phyloP scores from a whole-genome alignment of 2,113 vertebrate genomes.

The Saccopteryx leptura region DNA sequence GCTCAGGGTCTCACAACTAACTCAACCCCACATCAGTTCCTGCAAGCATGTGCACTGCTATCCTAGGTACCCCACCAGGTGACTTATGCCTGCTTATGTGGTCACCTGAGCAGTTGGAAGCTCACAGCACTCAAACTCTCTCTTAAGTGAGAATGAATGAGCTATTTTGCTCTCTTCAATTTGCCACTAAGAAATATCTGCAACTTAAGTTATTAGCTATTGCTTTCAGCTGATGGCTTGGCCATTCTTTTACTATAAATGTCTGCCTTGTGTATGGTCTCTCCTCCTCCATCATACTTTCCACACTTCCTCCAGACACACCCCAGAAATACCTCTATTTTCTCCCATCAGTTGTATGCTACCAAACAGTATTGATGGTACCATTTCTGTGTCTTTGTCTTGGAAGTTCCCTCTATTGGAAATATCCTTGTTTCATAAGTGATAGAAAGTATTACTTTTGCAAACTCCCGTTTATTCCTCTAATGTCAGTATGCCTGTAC shows the following conservation, averaged over 20 bases:
- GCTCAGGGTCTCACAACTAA: slow-evolving; percentile 73
- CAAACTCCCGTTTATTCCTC: neutral
- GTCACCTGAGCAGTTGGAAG: neutral
- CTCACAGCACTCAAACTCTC: neutral
- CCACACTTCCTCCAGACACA: neutral
- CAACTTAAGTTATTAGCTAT: neutral
- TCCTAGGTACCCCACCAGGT: slow-evolving; percentile 73
- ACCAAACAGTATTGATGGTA: neutral
- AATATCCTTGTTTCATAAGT: neutral
- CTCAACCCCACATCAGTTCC: slow-evolving; percentile 73
- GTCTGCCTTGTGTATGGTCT: accelerated
- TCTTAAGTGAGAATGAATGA: neutral
- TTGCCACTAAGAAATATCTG: neutral
- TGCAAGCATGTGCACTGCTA: slow-evolving; percentile 78
- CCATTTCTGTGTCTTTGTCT: neutral
- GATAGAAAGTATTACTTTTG: neutral
- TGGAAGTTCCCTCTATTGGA: neutral
- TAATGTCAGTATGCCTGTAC: neutral
- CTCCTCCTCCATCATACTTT: neutral
- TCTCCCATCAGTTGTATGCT: neutral
- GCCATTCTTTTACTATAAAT: neutral
- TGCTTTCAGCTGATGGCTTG: neutral
- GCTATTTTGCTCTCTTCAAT: neutral
- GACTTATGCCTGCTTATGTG: slow-evolving; percentile 37
- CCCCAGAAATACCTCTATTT: neutral